Conservation (phyloP, 1,140 invertebrate genomes). For the Ceratosolen solmsi region DNA sequence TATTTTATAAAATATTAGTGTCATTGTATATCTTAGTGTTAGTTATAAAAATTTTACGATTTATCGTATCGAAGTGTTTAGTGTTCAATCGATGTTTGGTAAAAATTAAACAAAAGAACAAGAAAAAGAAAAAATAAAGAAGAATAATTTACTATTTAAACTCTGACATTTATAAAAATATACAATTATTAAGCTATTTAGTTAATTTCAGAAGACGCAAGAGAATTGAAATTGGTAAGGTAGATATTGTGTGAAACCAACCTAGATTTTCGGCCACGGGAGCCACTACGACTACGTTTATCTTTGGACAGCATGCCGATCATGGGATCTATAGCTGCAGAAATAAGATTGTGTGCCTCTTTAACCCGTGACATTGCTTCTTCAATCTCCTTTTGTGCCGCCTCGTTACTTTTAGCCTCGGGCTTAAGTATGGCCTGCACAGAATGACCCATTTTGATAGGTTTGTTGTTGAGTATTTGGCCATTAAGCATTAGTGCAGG, state of each 20-base stretch:
- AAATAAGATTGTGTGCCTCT: constrained; percentile 94
- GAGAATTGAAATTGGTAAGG: too few species aligned
- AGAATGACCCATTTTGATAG: constrained; percentile 86
- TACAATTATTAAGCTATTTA: too few species aligned
- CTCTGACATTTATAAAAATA: too few species aligned
- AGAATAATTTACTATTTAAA: too few species aligned
- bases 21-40: too few species aligned
- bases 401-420: constrained; percentile 94
- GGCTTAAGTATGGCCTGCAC: constrained; percentile 93
- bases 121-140: too few species aligned
- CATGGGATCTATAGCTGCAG: constrained; percentile 92
- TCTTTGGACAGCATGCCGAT: constrained; percentile 89
- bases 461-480: constrained; percentile 67
- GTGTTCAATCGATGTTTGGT: too few species aligned
- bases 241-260: constrained; percentile 61
- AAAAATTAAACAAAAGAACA: too few species aligned
- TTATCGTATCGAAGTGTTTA: too few species aligned
- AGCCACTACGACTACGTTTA: constrained; percentile 80
- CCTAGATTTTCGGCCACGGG: constrained; percentile 75
- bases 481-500: constrained; percentile 92
- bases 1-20: too few species aligned
- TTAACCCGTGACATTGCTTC: constrained; percentile 97
- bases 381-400: constrained; percentile 94
- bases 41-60: too few species aligned
- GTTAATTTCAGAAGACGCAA: too few species aligned